Conservation (phyloP, 2,113 vertebrate genomes). For the Chascanopsetta lugubris region DNA sequence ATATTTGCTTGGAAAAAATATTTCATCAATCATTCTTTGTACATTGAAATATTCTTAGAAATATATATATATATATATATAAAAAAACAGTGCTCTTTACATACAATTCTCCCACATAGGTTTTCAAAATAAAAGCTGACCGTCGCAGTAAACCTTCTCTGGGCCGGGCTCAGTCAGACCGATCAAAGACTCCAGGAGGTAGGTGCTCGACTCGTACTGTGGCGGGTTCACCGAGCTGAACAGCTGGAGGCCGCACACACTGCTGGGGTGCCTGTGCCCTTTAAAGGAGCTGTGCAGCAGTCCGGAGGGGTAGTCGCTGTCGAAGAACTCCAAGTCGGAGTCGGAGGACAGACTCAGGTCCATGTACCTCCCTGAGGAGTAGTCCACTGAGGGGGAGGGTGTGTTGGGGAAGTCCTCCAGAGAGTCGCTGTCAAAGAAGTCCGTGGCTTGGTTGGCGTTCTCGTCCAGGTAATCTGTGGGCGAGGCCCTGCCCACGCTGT, state of each 20-base stretch:
- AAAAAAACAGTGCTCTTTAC: constrained; percentile 49
- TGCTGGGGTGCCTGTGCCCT: constrained; percentile 82
- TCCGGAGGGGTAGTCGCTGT: constrained; percentile 89
- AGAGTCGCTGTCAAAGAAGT: constrained; percentile 76
- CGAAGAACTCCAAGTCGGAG: constrained; percentile 90
- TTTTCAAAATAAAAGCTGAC: constrained; percentile 73
- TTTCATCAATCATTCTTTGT: constrained; percentile 43
- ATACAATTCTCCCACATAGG: constrained; percentile 53
- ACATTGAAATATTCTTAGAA: constrained; percentile 44
- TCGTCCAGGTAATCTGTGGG: constrained; percentile 85
- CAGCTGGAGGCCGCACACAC: constrained; percentile 80
- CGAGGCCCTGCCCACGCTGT: constrained; percentile 69
- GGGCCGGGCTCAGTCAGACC: constrained; percentile 83
- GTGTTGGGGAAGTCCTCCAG: constrained; percentile 75
- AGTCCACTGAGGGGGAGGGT: constrained; percentile 71
- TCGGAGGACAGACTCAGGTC: constrained; percentile 91
- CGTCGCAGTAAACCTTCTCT: constrained; percentile 75
- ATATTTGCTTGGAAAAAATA: constrained; percentile 40
- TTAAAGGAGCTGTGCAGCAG: constrained; percentile 87
- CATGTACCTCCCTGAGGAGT: constrained; percentile 80
- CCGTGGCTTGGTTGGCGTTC: constrained; percentile 87
- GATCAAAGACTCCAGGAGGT: constrained; percentile 90
- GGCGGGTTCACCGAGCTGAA: constrained; percentile 80
- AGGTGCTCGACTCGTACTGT: constrained; percentile 81
- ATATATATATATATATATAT: too few species aligned